Evolutionary conservation across 2,113 vertebrate genomes (phyloP).

Genomic region (Onychostoma macrolepis): DNA sequence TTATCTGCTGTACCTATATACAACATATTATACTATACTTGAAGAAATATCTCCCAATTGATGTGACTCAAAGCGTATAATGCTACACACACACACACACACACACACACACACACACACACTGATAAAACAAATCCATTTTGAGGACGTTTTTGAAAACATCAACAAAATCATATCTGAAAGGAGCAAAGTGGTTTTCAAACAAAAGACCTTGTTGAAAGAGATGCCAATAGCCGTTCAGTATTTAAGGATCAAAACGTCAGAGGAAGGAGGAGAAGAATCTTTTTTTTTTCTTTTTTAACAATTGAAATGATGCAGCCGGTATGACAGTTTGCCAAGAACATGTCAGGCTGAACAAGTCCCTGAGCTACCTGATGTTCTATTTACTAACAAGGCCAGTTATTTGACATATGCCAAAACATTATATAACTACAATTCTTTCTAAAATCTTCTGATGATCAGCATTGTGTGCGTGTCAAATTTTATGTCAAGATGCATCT

Average conservation of each 20-base stretch:
- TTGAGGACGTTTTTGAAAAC: background rate
- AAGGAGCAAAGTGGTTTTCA: background rate
- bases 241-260: background rate
- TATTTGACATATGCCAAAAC: constrained; percentile 4
- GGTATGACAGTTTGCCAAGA: background rate
- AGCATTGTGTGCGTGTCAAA: background rate
- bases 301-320: background rate
- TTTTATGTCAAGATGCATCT: background rate
- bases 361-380: background rate
- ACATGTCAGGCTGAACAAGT: constrained; percentile 11
- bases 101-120: no score
- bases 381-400: constrained; percentile 12
- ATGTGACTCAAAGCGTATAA: background rate
- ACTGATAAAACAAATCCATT: background rate
- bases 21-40: no score
- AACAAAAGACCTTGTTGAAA: background rate
- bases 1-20: no score
- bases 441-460: background rate
- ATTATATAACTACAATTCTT: background rate
- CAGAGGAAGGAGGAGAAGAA: background rate
- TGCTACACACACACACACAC: background rate
- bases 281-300: background rate
- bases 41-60: no score
- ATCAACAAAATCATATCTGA: background rate
- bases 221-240: background rate